Evolutionary conservation across 1,140 invertebrate species (phyloP).

Genomic region (Brachionus manjavacas): DNA sequence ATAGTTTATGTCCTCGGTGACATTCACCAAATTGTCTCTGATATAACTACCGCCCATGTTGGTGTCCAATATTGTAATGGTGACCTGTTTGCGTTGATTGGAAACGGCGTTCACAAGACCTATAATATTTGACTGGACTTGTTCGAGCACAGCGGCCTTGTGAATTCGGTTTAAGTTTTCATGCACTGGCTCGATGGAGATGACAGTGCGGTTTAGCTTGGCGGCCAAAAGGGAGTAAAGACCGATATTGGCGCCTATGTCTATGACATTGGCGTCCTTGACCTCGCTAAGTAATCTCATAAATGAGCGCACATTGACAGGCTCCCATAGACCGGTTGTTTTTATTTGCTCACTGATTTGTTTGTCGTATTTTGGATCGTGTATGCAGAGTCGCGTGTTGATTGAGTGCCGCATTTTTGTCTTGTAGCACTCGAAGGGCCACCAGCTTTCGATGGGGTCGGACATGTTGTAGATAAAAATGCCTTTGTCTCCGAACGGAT

Average conservation of each 20-base stretch:
- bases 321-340: conserved; percentile 12
- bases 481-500: conserved; percentile 5
- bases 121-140: background rate
- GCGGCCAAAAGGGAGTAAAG: conserved; percentile 8
- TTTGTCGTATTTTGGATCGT: conserved; percentile 24
- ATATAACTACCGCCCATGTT: conserved; percentile 23
- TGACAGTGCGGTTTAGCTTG: conserved; percentile 10
- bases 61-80: conserved; percentile 2
- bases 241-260: conserved; percentile 35
- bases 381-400: conserved; percentile 5
- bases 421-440: conserved; percentile 34
- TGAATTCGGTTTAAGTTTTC: conserved; percentile 8
- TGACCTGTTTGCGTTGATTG: background rate
- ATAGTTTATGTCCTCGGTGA: background rate
- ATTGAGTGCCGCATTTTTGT: conserved; percentile 25
- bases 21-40: background rate
- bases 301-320: conserved; percentile 3
- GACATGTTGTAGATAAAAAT: conserved; percentile 39
- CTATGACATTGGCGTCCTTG: conserved; percentile 4
- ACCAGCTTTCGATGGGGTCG: conserved; percentile 29
- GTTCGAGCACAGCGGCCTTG: background rate
- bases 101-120: background rate
- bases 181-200: conserved; percentile 28
- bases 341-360: conserved; percentile 32
- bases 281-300: background rate